Base-by-base conservation (phyloP, 2,113 vertebrate species). In the Heterotis niloticus region DNA sequence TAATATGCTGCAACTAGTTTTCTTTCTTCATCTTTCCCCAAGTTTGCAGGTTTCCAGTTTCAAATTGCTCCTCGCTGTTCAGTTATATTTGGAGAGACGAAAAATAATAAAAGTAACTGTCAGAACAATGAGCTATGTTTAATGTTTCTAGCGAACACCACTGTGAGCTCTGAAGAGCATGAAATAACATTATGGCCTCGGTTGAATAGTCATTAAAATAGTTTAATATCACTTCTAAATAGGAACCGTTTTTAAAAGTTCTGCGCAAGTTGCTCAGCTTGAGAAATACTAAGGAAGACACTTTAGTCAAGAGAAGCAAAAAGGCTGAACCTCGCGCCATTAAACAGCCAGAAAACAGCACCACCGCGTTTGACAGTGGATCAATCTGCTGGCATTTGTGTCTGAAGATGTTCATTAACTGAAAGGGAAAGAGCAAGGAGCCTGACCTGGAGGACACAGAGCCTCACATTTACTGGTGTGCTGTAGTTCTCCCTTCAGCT, bases 341-440 rank as follows among this genome's bases (percentile, higher is more conserved):
- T 17, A 44, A 52, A 52, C 44, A 71, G 52, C 29, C 5, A 28
- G 68, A 20, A 44, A 52, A 52, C 44, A 71, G 52, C 29, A 70
- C 28, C 68, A 70, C 11, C 34, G 51, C 18, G n/a, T 44, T 44
- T 71, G 68, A 20, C 5, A 44, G 68, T 44, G 23, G 68, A 71
- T 71, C 52, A 71, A 44, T 71, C 68, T 51, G 29, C 68, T 71
- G 18, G 34, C 68, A 71, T 71, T 71, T 71, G 18, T 51, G 34
- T 44, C 68, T 20, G 34, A 51, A 44, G 52, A 44, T 29, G 29
- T 71, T 71, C 29, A 71, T 71, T 71, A 44, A n/a, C 28, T 51
- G 68, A 71, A 23, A 71, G 18, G 44, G 14, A 20, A 44, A 12
- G 34, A 52, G 52, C 5, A 29, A 20, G 68, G 28, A 71, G 29